These are phyloP conservation scores for Tribolium castaneum DNA, from an alignment of 1,140 invertebrate genomes.

Conservation along the genomic window DNA sequence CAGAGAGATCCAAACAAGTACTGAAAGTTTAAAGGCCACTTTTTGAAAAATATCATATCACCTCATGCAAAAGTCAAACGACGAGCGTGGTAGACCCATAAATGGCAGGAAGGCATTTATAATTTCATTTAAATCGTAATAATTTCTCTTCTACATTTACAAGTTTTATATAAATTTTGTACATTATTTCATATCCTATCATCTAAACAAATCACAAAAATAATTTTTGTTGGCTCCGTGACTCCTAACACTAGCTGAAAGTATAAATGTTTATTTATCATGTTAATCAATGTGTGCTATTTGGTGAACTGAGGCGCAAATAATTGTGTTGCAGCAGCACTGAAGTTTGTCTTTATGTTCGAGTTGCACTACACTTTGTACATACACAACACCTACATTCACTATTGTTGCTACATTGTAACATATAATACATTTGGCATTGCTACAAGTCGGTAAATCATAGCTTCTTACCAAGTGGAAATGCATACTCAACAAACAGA, in stretches of 20 bases:
- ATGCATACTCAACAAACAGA: background rate
- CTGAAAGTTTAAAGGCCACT: slow-evolving; percentile 59
- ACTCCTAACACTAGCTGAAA: slow-evolving; percentile 51
- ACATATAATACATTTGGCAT: slow-evolving; percentile 64
- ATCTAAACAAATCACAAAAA: slow-evolving; percentile 65
- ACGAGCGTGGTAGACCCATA: slow-evolving; percentile 61
- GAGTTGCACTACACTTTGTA: slow-evolving; percentile 61
- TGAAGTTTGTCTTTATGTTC: slow-evolving; percentile 51
- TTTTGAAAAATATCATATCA: slow-evolving; percentile 58
- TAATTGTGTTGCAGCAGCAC: slow-evolving; percentile 46
- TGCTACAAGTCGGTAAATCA: slow-evolving; percentile 53
- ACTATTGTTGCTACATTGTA: slow-evolving; percentile 56
- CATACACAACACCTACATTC: slow-evolving; percentile 63
- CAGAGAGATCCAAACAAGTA: slow-evolving; percentile 5
- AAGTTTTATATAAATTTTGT: slow-evolving; percentile 65
- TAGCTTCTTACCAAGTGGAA: slow-evolving; percentile 34
- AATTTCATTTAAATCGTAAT: slow-evolving; percentile 61
- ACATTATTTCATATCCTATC: slow-evolving; percentile 62
- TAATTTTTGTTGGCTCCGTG: slow-evolving; percentile 60
- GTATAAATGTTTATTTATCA: slow-evolving; percentile 45
- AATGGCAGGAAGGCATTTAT: slow-evolving; percentile 64
- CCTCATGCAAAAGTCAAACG: slow-evolving; percentile 58
- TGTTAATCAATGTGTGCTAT: slow-evolving; percentile 46
- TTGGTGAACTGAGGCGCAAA: slow-evolving; percentile 44
- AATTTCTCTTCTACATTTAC: slow-evolving; percentile 62